phyloP scores from a whole-genome alignment of 2,797 vertebrate genomes.

The Sebastes variabilis region DNA sequence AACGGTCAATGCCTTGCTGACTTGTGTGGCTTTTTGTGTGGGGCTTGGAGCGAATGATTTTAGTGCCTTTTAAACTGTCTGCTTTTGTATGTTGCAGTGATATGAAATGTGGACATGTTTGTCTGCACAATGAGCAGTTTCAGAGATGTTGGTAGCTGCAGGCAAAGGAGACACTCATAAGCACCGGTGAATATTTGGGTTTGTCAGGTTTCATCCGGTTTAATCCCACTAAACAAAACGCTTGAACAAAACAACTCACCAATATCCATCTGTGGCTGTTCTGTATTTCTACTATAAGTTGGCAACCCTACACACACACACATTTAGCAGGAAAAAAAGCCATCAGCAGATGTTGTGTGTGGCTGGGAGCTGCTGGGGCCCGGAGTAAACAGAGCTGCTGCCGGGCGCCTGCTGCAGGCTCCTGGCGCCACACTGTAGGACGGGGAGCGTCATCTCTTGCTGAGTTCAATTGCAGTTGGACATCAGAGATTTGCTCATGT shows the following conservation, averaged over 20 bases:
- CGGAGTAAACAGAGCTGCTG: too few relatives aligned
- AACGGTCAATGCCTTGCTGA: fast-evolving
- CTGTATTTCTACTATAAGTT: background rate
- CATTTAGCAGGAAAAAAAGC: too few relatives aligned
- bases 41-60: background rate
- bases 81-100: background rate
- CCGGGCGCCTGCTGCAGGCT: too few relatives aligned
- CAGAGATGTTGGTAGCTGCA: background rate
- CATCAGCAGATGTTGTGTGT: too few relatives aligned
- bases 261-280: background rate
- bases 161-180: background rate
- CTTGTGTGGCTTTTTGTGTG: background rate
- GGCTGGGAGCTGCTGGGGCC: too few relatives aligned
- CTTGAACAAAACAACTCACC: background rate
- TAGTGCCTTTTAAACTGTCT: too few relatives aligned
- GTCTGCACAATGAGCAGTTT: background rate
- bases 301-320: background rate
- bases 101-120: background rate
- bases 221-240: background rate
- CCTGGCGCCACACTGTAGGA: too few relatives aligned
- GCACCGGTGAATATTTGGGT: background rate
- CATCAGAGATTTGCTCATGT: background rate
- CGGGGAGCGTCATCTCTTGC: background rate
- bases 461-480: background rate
- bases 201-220: background rate